A percentile compares a stretch with the other conserved stretches of the same genome.
phyloP scores from a whole-genome alignment of 2,113 vertebrate genomes.

The Heterotilapia buettikoferi region DNA sequence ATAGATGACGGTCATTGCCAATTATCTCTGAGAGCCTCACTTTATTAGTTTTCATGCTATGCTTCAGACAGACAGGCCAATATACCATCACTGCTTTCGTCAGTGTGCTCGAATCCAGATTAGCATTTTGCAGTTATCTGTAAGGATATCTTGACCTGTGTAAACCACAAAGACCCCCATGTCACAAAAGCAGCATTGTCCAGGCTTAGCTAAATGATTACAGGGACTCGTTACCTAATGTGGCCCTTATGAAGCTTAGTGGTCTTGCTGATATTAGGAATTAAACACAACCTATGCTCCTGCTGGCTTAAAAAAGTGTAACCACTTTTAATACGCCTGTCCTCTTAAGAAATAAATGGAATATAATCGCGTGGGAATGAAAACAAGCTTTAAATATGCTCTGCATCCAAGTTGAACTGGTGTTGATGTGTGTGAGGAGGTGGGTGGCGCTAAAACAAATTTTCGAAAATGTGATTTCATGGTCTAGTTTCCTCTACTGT shows the following conservation, averaged over 20 bases:
- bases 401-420: neutral
- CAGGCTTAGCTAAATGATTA: neutral
- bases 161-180: neutral
- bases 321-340: neutral
- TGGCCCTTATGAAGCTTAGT: neutral
- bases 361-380: neutral
- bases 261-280: neutral
- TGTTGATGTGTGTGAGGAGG: neutral
- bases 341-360: neutral
- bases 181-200: slow-evolving; percentile 44
- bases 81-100: neutral
- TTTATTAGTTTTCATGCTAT: slow-evolving; percentile 4
- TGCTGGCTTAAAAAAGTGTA: neutral
- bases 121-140: slow-evolving; percentile 1
- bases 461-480: neutral
- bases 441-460: neutral
- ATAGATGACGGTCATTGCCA: neutral
- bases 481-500: neutral
- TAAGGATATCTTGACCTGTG: slow-evolving; percentile 17
- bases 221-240: neutral
- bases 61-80: neutral
- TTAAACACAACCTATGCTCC: neutral
- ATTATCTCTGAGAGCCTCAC: neutral
- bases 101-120: slow-evolving; percentile 35
- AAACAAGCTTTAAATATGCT: neutral